A percentile compares a stretch with the other conserved stretches of the same genome.
These are phyloP conservation scores for Cydia splendana DNA, from an alignment of 1,140 invertebrate species.

Conservation along the genomic window DNA sequence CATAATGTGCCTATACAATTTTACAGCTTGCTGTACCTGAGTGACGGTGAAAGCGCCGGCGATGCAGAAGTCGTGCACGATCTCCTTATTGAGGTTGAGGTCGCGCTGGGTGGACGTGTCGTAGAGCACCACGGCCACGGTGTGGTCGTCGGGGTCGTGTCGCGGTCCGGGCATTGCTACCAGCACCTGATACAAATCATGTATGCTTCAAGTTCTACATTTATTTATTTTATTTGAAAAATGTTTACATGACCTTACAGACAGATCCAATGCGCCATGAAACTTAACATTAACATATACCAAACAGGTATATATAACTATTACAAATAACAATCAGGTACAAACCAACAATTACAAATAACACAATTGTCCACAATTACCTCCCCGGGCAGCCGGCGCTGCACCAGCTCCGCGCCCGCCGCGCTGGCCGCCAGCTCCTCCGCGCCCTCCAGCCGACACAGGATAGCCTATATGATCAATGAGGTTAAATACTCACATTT, in stretches of 20 bases:
- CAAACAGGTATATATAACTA: too few relatives aligned
- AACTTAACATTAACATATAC: too few relatives aligned
- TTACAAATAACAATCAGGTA: too few relatives aligned
- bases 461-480: slow-evolving; percentile 78
- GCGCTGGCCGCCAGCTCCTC: slow-evolving; percentile 79
- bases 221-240: too few relatives aligned
- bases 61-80: slow-evolving; percentile 72
- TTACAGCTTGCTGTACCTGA: slow-evolving; percentile 44
- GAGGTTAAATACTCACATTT: not conserved
- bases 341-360: too few relatives aligned
- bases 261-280: too few relatives aligned
- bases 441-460: slow-evolving; percentile 81
- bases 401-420: slow-evolving; percentile 64
- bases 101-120: slow-evolving; percentile 70
- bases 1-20: too few relatives aligned
- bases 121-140: slow-evolving; percentile 67
- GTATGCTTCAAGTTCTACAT: too few relatives aligned
- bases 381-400: slow-evolving; percentile 57
- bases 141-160: slow-evolving; percentile 63
- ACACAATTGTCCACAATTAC: too few relatives aligned
- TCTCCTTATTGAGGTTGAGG: slow-evolving; percentile 73
- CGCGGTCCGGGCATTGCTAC: slow-evolving; percentile 67
- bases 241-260: too few relatives aligned
- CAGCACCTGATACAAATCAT: slow-evolving; percentile 44
- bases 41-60: slow-evolving; percentile 64